A percentile compares a stretch with the other conserved stretches of the same genome.
These are phyloP conservation scores for Xerus rutilus DNA, from an alignment of 2,797 vertebrate genomes.

Conservation along the genomic window DNA sequence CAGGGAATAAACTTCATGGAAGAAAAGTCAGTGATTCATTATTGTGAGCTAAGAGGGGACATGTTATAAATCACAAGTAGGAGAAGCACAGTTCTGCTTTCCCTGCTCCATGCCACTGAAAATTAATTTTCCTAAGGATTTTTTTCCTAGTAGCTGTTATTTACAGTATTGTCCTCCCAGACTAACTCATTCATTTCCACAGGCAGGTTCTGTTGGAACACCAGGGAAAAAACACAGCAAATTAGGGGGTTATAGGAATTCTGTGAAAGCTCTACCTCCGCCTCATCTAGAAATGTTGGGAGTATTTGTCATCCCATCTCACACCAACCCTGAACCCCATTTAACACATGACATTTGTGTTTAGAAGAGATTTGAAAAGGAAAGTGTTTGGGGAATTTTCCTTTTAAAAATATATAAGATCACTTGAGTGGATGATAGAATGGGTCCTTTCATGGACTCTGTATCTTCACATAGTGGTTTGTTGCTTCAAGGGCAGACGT, in stretches of 20 bases:
- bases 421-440: neutral
- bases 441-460: neutral
- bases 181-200: constrained; percentile 47
- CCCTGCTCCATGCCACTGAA: constrained; percentile 67
- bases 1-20: neutral
- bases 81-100: constrained; percentile 58
- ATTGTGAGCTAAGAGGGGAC: constrained; percentile 63
- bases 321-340: neutral
- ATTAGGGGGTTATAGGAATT: neutral
- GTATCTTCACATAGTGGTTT: neutral
- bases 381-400: neutral
- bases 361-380: neutral
- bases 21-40: constrained; percentile 70
- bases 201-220: neutral
- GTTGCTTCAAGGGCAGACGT: neutral
- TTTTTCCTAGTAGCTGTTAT: constrained; percentile 68
- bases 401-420: neutral
- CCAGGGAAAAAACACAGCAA: neutral
- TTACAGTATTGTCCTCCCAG: constrained; percentile 59
- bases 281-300: neutral
- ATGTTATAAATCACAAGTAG: constrained; percentile 74
- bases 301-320: neutral
- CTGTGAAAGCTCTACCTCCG: neutral
- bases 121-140: constrained; percentile 79
- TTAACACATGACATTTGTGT: neutral